These are phyloP conservation scores for Eupithecia insigniata DNA, from an alignment of 2,888 invertebrate genomes.

Conservation along the genomic window DNA sequence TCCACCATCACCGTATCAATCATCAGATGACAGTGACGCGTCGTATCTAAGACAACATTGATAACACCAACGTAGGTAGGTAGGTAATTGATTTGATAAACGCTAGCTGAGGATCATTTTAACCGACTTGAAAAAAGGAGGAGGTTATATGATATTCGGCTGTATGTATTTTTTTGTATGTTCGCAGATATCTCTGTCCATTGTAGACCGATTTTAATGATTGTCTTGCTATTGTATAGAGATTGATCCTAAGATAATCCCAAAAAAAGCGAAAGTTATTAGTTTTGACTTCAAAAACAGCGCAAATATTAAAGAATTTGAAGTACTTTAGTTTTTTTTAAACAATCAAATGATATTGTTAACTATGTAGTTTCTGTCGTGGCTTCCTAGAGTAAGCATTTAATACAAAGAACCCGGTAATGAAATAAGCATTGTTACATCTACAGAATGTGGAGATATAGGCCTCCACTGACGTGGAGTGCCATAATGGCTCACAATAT, in stretches of 20 bases:
- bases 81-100: constrained; percentile 9
- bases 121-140: not conserved
- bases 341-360: not conserved
- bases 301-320: no score
- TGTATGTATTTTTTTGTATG: not conserved
- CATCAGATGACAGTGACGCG: constrained; percentile 65
- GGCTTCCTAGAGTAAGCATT: not conserved
- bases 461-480: not conserved
- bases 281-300: no score
- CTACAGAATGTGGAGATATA: not conserved
- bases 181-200: no score
- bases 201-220: not conserved
- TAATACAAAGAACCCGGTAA: not conserved
- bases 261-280: not conserved
- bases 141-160: not conserved
- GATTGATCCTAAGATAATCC: not conserved
- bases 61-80: constrained; percentile 53
- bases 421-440: not conserved
- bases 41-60: constrained; percentile 59
- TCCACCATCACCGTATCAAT: constrained; percentile 75
- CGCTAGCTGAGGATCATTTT: not conserved
- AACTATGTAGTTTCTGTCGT: no score
- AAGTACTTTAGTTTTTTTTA: no score
- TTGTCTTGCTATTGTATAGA: not conserved
- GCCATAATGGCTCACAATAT: no score